These are phyloP conservation scores for Nyctalus aviator DNA, from an alignment of 2,797 vertebrate species.

Conservation along the genomic window DNA sequence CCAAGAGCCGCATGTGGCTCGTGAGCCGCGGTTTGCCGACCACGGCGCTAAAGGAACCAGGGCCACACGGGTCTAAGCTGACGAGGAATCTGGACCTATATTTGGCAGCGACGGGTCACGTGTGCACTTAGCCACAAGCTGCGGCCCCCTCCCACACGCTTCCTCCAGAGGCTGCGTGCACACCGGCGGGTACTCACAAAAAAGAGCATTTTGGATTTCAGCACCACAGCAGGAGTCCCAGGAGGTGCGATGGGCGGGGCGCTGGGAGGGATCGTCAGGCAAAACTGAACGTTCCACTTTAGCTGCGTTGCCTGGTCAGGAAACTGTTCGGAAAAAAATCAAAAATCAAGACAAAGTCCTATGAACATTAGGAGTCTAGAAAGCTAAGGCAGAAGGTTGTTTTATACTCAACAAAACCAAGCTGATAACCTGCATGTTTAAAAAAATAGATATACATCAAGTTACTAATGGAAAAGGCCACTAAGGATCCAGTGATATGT, in stretches of 20 bases:
- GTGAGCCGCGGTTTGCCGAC: too few relatives aligned
- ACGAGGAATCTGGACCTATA: neutral
- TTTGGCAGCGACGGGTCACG: neutral
- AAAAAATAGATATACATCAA: slow-evolving; percentile 4
- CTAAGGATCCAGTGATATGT: neutral
- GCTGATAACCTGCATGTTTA: neutral
- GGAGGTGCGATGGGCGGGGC: slow-evolving; percentile 98
- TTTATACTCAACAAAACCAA: slow-evolving; percentile 52
- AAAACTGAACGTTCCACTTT: slow-evolving; percentile 99
- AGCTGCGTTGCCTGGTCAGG: slow-evolving; percentile 97
- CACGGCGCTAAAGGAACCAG: neutral
- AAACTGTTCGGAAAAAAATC: slow-evolving; percentile 88
- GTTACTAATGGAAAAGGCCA: slow-evolving; percentile 5
- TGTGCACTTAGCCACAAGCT: slow-evolving; percentile 4
- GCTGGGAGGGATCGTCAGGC: slow-evolving; percentile 98
- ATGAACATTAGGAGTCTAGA: neutral
- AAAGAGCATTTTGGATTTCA: slow-evolving; percentile 99
- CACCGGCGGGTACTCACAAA: slow-evolving; percentile 92
- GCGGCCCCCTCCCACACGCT: neutral
- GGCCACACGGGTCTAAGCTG: neutral
- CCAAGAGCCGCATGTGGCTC: too few relatives aligned
- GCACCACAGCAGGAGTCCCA: slow-evolving; percentile 98
- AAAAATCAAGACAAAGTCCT: slow-evolving; percentile 39
- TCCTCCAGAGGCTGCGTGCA: neutral
- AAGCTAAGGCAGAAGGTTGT: slow-evolving; percentile 20